These are phyloP conservation scores for Enteromius mattozi DNA, from an alignment of 2,797 vertebrate genomes.

Conservation along the genomic window DNA sequence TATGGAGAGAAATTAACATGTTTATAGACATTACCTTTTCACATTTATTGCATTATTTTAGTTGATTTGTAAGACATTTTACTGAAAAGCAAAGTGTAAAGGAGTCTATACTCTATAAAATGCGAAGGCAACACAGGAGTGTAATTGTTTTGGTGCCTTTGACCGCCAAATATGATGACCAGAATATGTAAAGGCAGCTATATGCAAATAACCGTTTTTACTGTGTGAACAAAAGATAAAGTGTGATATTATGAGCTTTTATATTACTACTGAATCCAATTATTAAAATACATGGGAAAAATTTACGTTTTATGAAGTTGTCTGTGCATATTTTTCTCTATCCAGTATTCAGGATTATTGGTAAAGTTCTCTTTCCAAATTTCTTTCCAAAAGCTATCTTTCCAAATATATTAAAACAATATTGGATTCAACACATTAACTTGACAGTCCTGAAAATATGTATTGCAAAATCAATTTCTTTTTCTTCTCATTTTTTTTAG, in stretches of 20 bases:
- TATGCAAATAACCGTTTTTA: neutral
- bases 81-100: neutral
- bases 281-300: neutral
- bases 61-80: neutral
- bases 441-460: neutral
- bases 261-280: neutral
- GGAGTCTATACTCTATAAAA: too few relatives aligned
- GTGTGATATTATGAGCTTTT: neutral
- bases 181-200: neutral
- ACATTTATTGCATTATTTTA: neutral
- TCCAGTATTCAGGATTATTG: neutral
- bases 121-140: neutral
- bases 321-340: neutral
- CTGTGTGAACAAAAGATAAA: conserved; percentile 3
- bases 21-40: neutral
- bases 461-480: neutral
- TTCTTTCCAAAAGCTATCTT: neutral
- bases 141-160: neutral
- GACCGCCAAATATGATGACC: neutral
- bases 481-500: neutral
- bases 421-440: neutral
- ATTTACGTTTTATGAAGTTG: neutral
- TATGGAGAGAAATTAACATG: neutral
- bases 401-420: neutral
- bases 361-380: neutral